These are phyloP conservation scores for Simalia tracyae DNA, from an alignment of 2,797 vertebrate genomes.

Conservation along the genomic window DNA sequence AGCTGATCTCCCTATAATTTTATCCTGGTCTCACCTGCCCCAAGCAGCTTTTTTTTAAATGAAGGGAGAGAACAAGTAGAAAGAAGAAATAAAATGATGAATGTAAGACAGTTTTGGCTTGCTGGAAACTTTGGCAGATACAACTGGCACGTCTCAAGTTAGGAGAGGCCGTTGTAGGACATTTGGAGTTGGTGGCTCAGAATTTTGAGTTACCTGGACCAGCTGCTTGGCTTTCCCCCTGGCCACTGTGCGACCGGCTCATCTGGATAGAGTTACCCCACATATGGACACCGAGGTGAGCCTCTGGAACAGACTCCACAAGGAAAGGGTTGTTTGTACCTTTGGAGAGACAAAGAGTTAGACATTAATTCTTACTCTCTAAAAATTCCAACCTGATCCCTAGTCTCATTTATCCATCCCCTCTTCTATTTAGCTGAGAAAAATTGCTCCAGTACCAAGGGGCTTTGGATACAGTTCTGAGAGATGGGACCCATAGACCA, in stretches of 20 bases:
- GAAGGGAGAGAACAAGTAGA: background rate
- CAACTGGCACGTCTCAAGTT: background rate
- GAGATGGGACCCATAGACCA: background rate
- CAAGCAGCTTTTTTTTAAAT: background rate
- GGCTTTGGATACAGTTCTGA: background rate
- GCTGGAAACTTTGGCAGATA: background rate
- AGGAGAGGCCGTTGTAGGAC: background rate
- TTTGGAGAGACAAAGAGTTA: background rate
- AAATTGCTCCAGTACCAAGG: background rate
- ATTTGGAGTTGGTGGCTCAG: background rate
- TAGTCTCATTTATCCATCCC: background rate
- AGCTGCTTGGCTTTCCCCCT: background rate
- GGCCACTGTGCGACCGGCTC: conserved; percentile 29
- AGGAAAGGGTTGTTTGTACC: conserved; percentile 50
- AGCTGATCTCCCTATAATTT: background rate
- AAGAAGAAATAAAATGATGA: background rate
- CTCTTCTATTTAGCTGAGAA: background rate
- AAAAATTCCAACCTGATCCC: background rate
- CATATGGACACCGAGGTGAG: background rate
- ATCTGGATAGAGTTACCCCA: conserved; percentile 2
- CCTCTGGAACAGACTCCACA: conserved; percentile 41
- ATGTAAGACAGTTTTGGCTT: background rate
- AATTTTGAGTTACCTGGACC: background rate
- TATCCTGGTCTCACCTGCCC: background rate
- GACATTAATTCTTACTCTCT: background rate